phyloP scores from a whole-genome alignment of 2,888 invertebrate species.

The Cataglyphis rosenhaueri region DNA sequence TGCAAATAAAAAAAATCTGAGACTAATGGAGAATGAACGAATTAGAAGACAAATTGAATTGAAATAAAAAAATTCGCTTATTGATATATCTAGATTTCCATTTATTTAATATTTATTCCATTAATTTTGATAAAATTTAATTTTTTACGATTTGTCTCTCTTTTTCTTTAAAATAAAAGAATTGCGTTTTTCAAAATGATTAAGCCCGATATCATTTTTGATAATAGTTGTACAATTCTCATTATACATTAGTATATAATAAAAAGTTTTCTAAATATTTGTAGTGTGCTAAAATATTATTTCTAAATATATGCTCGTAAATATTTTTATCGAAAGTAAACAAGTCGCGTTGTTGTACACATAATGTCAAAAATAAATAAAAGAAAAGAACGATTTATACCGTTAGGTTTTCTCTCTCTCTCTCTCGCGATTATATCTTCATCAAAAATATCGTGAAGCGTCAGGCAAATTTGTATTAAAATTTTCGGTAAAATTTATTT shows the following conservation, averaged over 20 bases:
- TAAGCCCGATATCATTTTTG: background rate
- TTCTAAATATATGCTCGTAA: background rate
- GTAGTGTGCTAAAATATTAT: background rate
- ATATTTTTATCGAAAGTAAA: background rate
- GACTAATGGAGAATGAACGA: background rate
- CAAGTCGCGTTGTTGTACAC: background rate
- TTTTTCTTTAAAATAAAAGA: background rate
- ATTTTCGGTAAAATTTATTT: background rate
- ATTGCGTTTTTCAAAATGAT: background rate
- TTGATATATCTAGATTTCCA: background rate
- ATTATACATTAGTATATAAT: background rate
- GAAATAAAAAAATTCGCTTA: background rate
- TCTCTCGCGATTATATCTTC: background rate
- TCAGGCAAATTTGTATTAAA: background rate
- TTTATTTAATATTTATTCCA: background rate
- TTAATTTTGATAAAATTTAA: background rate
- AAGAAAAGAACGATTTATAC: background rate
- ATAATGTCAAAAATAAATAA: background rate
- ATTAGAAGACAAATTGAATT: background rate
- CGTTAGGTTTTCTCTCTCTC: background rate
- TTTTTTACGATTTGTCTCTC: background rate
- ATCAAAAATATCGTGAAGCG: background rate
- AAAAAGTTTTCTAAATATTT: background rate
- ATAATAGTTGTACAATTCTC: background rate
- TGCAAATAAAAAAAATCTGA: conserved; percentile 11